phyloP scores from a whole-genome alignment of 2,888 invertebrate species.

The Polydrusus pterygomalis region DNA sequence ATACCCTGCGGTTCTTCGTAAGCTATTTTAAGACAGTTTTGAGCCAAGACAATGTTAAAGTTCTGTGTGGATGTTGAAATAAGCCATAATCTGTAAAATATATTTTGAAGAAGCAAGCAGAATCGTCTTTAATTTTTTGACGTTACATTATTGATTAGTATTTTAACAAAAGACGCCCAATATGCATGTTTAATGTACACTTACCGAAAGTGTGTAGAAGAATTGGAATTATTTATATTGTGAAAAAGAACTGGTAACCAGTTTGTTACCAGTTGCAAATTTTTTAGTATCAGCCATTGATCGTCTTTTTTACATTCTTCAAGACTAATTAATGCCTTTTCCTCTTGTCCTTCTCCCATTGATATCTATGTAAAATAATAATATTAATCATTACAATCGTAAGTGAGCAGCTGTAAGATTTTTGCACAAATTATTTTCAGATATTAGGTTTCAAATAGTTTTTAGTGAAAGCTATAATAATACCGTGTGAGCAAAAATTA shows the following conservation, averaged over 20 bases:
- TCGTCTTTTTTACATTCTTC: constrained; percentile 78
- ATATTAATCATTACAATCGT: too few relatives aligned
- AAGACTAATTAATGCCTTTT: constrained; percentile 77
- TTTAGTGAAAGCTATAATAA: too few relatives aligned
- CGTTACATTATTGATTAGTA: too few relatives aligned
- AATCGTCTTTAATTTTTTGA: too few relatives aligned
- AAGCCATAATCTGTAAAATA: constrained; percentile 81
- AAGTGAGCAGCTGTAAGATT: too few relatives aligned
- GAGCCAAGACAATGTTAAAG: constrained; percentile 84
- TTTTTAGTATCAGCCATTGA: constrained; percentile 87
- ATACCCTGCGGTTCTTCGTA: constrained; percentile 91
- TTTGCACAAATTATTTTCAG: too few relatives aligned
- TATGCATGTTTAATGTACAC: background rate
- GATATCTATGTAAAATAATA: constrained; percentile 75
- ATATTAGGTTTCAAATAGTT: too few relatives aligned
- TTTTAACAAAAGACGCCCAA: too few relatives aligned
- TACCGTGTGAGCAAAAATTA: too few relatives aligned
- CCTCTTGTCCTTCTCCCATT: constrained; percentile 87
- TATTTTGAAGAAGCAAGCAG: too few relatives aligned
- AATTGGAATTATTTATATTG: constrained; percentile 74
- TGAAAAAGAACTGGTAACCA: constrained; percentile 83
- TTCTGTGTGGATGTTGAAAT: constrained; percentile 87
- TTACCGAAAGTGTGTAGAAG: constrained; percentile 75
- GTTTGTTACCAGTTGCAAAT: constrained; percentile 84
- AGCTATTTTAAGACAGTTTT: constrained; percentile 86